Evolutionary conservation across 2,888 invertebrate genomes (phyloP), one percentile per base, ranked within the genome.

Genomic region (Catotricha subobsoleta): DNA sequence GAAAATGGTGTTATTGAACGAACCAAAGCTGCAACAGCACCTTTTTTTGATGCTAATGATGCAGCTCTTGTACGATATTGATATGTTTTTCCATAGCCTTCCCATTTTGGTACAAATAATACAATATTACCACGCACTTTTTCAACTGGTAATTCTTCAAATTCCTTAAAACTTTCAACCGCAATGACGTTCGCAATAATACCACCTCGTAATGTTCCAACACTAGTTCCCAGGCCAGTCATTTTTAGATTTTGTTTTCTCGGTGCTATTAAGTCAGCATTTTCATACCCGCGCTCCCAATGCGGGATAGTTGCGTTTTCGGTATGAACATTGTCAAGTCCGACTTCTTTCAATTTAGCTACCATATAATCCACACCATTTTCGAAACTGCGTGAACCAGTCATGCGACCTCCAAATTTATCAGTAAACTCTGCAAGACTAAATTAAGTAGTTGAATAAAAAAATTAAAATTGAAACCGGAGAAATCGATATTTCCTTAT

Each of bases 1-100:
- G 84, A 86, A 54, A 76, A 78, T 1, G 82, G 80, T 1, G 84
- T 71, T 7, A 83, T 68, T 1, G 84, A 83, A 44, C 79, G 66
- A 7, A 84, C 70, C 46, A 88, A 62, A 10, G 75, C 69, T 0
- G 82, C 86, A 9, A 81, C 70, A 1, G 80, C 87, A 7, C 84
- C 86, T 49, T 74, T 69, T 54, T 70, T 68, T 0, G 81, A 69
- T 3, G 84, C 84, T 56, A 64, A 69, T 1, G 67, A 57, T 2
- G 84, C 83, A 15, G 80, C 82, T 23, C 57, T 54, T 3, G 60
- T 54, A 51, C 86, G 67, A 54, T 83, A 84, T 37, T 54, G 47
- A 0, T 76, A 80, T 0, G 80, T 75, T 29, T 66, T 61, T 1
- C 72, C 69, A 54, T 88, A 88, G 1, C 63, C 65, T 19, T 67